Evolutionary conservation across 2,113 vertebrate genomes (phyloP), one percentile per base, ranked within the genome.

Genomic region (Hydrolagus affinis): DNA sequence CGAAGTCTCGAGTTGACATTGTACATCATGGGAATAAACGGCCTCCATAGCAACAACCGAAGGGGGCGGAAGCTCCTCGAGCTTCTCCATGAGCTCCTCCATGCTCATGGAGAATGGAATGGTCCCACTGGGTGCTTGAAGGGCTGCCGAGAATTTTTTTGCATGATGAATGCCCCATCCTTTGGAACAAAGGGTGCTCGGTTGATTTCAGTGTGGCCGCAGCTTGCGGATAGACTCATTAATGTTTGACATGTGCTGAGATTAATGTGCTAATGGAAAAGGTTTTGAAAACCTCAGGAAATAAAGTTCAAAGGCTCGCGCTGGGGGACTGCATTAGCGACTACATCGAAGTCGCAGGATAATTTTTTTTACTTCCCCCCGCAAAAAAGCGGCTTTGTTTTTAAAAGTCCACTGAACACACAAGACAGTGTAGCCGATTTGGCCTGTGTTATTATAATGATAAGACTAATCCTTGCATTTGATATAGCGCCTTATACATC

Each of bases 241-340:
- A 83, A 83, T 64, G 66, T 32, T 83, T 83, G 78, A 83, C 60
- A 28, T 2, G 32, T 8, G 59, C 25, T 1, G 23, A 83, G 78
- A 83, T 83, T 83, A 17, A 66, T 83, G 77, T n/a, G 60, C 23
- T 64, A 83, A 66, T 83, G 23, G 78, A 68, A 17, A 15, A 83
- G 32, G 78, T 83, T 83, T 32, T 32, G 7, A 32, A 68, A 66
- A 68, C 62, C 23, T 66, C 25, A 66, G 7, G 78, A 68, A 83
- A 64, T 68, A 30, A 19, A 68, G 44, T 83, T 83, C 78, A 83
- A 83, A 83, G 78, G 2, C 3, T 10, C 19, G 3, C 28, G 23
- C 2, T 17, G 19, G 60, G 23, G 78, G 32, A 28, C 23, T 9
- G 23, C 3, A 30, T 21, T 83, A 60, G 66, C 66, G 78, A 83